Percentiles rank a stretch among this genome's conserved stretches.
These are phyloP conservation scores for Lithophane leautieri DNA, from an alignment of 2,888 invertebrate species.

Conservation along the genomic window DNA sequence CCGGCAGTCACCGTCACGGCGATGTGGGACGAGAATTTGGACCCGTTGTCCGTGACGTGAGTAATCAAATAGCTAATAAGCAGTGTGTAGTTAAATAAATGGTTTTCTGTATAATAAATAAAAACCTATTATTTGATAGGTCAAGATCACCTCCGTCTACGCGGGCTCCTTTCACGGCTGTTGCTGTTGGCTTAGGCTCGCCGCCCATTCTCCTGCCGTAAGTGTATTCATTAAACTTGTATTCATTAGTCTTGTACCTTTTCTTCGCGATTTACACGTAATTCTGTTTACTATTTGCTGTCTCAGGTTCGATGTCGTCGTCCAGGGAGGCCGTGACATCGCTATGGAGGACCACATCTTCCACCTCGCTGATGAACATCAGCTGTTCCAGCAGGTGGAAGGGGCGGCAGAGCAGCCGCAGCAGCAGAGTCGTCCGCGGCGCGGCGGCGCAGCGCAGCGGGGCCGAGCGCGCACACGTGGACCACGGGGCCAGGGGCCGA, in stretches of 20 bases:
- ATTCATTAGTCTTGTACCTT: background rate
- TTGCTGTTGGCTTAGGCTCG: background rate
- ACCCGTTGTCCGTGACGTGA: background rate
- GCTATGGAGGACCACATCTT: background rate
- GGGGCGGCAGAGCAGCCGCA: background rate
- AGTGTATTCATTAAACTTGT: background rate
- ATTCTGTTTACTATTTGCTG: background rate
- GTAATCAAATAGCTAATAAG: background rate
- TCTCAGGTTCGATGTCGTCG: conserved; percentile 3
- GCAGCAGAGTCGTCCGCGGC: background rate
- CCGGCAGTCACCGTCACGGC: background rate
- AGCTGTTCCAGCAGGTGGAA: background rate
- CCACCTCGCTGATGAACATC: conserved; percentile 2
- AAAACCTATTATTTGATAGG: background rate
- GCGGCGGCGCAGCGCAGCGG: background rate
- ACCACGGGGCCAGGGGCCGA: background rate
- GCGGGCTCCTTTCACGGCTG: background rate
- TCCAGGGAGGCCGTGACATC: background rate
- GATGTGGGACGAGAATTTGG: background rate
- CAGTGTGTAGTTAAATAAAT: background rate
- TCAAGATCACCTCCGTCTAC: background rate
- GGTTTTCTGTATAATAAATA: background rate
- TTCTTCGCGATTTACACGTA: background rate
- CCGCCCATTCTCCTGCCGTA: background rate
- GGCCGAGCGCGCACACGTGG: background rate